Conservation (phyloP, 1,140 invertebrate species). For the Micrasema longulum region DNA sequence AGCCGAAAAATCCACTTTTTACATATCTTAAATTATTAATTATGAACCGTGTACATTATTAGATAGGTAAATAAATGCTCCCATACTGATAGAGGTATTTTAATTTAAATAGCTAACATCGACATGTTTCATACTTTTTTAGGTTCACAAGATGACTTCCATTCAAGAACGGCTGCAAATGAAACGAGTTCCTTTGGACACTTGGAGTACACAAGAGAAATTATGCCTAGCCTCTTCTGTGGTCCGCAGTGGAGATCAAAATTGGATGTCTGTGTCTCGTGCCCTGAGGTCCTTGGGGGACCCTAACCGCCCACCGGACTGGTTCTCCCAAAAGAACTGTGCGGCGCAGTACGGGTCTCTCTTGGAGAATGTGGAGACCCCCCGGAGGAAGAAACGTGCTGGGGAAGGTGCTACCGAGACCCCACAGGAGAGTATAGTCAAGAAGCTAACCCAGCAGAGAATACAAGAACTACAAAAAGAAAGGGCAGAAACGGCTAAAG, state of each 20-base stretch:
- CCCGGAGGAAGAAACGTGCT: slow-evolving; percentile 86
- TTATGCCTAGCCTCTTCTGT: slow-evolving; percentile 89
- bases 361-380: slow-evolving; percentile 86
- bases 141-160: slow-evolving; percentile 63
- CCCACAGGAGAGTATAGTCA: slow-evolving; percentile 83
- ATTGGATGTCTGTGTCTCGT: slow-evolving; percentile 92
- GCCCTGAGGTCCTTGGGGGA: slow-evolving; percentile 80
- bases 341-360: slow-evolving; percentile 88
- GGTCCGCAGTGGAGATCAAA: slow-evolving; percentile 89
- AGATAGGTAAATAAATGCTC: not conserved
- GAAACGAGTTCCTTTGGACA: slow-evolving; percentile 80
- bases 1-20: too few relatives aligned
- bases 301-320: slow-evolving; percentile 80
- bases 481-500: slow-evolving; percentile 76
- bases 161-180: slow-evolving; percentile 73
- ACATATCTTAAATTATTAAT: too few relatives aligned
- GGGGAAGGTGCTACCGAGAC: slow-evolving; percentile 77
- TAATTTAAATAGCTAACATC: not conserved
- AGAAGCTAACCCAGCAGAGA: slow-evolving; percentile 81
- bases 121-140: not conserved
- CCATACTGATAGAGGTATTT: not conserved
- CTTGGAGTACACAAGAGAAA: slow-evolving; percentile 87
- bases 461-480: slow-evolving; percentile 80
- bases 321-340: slow-evolving; percentile 93
- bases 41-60: too few relatives aligned